Conservation (phyloP, 2,797 vertebrate species). For the Clarias laeviceps region DNA sequence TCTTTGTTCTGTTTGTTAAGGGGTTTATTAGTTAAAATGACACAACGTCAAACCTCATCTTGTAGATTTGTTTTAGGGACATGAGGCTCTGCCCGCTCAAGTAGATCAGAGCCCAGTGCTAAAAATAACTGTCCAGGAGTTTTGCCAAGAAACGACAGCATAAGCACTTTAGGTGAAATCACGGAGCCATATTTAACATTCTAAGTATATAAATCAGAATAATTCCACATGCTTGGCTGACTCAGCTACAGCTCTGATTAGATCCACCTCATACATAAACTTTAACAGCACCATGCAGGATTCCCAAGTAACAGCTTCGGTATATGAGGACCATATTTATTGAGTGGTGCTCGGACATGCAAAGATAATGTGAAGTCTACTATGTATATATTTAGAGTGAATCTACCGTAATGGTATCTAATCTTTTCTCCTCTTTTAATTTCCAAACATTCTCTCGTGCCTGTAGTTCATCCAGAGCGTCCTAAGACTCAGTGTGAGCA, state of each 20-base stretch:
- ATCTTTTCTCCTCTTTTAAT: not conserved
- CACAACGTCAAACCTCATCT: not conserved
- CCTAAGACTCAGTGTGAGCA: conserved; percentile 73
- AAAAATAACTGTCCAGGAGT: conserved; percentile 3
- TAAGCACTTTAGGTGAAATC: not conserved
- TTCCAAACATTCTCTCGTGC: not conserved
- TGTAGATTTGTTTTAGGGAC: not conserved
- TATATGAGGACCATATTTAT: not conserved
- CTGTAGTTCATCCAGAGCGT: conserved; percentile 32
- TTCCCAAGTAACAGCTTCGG: not conserved
- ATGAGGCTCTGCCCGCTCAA: not conserved
- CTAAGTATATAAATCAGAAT: not conserved
- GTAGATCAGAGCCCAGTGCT: not conserved
- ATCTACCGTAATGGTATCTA: not conserved
- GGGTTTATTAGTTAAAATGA: not conserved
- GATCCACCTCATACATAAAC: not conserved
- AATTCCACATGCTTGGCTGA: not conserved
- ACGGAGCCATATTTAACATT: not conserved
- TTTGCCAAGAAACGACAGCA: not conserved
- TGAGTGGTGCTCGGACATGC: not conserved
- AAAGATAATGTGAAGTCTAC: not conserved
- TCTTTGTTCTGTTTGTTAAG: not conserved
- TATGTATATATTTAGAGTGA: not conserved
- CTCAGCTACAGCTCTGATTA: not conserved
- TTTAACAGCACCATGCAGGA: too few species aligned